Evolutionary conservation across 1,140 invertebrate genomes (phyloP), one percentile per base, ranked within the genome.

Genomic region (Trissolcus basalis): DNA sequence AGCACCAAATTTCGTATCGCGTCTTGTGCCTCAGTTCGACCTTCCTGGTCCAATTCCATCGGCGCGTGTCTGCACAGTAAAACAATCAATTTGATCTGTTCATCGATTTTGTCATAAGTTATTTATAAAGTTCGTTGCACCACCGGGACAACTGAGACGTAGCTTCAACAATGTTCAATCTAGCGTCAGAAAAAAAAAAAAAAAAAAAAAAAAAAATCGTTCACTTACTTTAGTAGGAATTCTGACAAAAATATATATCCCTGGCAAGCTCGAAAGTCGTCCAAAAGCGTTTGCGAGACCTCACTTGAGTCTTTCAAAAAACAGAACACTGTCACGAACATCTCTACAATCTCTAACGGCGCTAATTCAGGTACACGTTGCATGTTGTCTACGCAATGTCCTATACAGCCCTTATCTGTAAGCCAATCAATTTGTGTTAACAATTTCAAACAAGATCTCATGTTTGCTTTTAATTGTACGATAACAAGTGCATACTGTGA

Each of bases 221-320:
- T 27, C 10, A 88, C 90, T 91, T 90, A 98, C 96, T 95, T 97
- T 60, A 98, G 89, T 69, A 98, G 90, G 89, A 98, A 98, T 84
- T 98, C 97, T 27, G 95, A 96, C 53, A 99, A 90, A 87, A 98
- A 98, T 48, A 94, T 90, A 89, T 99, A 99, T 73, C 98, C 98
- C 84, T 98, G 96, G 81, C 95, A 96, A 60, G 94, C 92, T 69
- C 95, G 92, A 89, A 99, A 99, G 88, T 99, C 98, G 86, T 99
- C 98, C 72, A 99, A 86, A 69, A 99, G 90, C 75, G 94, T 93
- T 88, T 97, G 96, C 64, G 97, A 97, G 54, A 98, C 94, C 87
- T 98, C 96, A 88, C 97, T 97, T n/a, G 97, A 99, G 85, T 99
- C 97, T 90, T 98, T 98, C 50, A 99, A 90, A 87, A 99, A 98